Base-by-base conservation (phyloP, 2,888 invertebrate genomes). In the Orchesellides sinensis region DNA sequence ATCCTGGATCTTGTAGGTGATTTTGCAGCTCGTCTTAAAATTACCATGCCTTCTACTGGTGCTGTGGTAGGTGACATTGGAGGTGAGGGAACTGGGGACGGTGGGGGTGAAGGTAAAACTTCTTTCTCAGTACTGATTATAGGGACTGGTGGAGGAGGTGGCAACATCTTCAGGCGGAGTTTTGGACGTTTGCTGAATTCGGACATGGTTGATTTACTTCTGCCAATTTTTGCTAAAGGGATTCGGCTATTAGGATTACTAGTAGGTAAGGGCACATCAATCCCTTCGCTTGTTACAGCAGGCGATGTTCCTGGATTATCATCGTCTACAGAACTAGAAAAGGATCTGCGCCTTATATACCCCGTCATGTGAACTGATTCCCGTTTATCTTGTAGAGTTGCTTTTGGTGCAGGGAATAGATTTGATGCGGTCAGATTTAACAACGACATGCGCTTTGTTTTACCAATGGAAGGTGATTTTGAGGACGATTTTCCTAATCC, bases 401-500 rank as follows among this genome's bases (percentile, higher is more conserved):
- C 32, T 19, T 77, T 77, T 3, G 45, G 66, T 6, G 25, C 35
- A 14, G 81, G 29, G 52, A 81, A 81, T 40, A 81, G 52, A 27
- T 68, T 47, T n/a, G 59, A 4, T 4, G 81, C 47, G 35, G 81
- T 81, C 10, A 81, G 49, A 21, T 81, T 81, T 12, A 81, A 27
- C 4, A 81, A 35, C 0, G 81, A 81, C 40, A 65, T 49, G 23
- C 83, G 27, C 27, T 83, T 83, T 12, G 52, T 47, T 49, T 70
- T 72, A 3, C 19, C 14, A 14, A 56, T 32, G 17, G 75, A 73
- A 10, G 81, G 35, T 10, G 81, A 81, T 23, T 81, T 81, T 8
- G 65, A 68, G 0, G 81, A 80, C 6, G 80, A 68, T n/a, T 81
- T 81, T n/a, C 81, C 81, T 12, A 81, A 21, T 10, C 81, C 81